phyloP scores from a whole-genome alignment of 2,888 invertebrate species.

The Meteorus colon region DNA sequence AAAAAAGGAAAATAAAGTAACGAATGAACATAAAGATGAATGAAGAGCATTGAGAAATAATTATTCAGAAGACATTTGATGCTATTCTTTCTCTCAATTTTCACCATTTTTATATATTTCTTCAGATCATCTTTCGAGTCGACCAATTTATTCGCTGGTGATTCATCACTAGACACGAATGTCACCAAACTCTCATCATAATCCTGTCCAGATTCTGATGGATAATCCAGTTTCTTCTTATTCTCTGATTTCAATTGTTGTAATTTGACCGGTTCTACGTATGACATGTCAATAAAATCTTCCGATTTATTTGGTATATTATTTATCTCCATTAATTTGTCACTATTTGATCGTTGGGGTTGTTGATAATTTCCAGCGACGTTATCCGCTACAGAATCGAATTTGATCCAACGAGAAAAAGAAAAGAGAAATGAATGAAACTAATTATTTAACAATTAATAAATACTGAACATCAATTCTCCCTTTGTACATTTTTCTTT shows the following conservation, averaged over 20 bases:
- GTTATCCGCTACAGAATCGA: slow-evolving; percentile 23
- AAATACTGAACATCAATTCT: too few relatives aligned
- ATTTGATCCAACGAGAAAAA: slow-evolving; percentile 10
- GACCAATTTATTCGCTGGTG: slow-evolving; percentile 67
- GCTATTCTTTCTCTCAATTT: neutral
- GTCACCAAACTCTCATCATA: slow-evolving; percentile 62
- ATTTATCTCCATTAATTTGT: slow-evolving; percentile 63
- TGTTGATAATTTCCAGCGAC: neutral
- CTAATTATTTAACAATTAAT: too few relatives aligned
- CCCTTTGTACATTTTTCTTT: neutral
- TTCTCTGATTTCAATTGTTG: slow-evolving; percentile 50
- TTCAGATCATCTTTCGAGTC: slow-evolving; percentile 72
- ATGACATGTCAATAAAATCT: slow-evolving; percentile 55
- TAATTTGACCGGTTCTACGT: slow-evolving; percentile 60
- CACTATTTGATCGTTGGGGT: slow-evolving; percentile 58
- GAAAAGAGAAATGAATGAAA: slow-evolving; percentile 15
- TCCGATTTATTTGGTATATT: slow-evolving; percentile 58
- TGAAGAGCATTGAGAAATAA: slow-evolving; percentile 5
- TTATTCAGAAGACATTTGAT: neutral
- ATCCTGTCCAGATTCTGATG: slow-evolving; percentile 51
- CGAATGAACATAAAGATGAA: neutral
- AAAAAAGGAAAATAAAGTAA: slow-evolving; percentile 28
- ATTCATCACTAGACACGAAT: slow-evolving; percentile 65
- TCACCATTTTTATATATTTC: slow-evolving; percentile 75
- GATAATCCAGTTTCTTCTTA: slow-evolving; percentile 38